These are phyloP conservation scores for Ctenosaura bakeri DNA, from an alignment of 2,797 vertebrate species.

Conservation along the genomic window DNA sequence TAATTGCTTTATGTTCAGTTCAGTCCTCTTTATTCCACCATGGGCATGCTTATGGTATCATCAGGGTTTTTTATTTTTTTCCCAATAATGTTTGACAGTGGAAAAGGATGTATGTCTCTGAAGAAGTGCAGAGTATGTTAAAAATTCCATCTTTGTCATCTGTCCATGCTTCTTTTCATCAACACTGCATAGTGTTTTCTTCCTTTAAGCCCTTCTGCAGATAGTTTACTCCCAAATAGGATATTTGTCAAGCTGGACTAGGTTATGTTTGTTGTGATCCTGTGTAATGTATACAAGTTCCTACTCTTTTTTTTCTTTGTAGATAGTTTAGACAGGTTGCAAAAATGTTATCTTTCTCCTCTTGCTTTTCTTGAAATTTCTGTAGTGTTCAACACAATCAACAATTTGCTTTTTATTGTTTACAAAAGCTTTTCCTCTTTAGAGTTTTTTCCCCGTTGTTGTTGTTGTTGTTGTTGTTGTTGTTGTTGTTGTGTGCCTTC, in stretches of 20 bases:
- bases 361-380: background rate
- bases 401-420: background rate
- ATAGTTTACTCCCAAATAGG: background rate
- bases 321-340: background rate
- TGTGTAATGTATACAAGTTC: background rate
- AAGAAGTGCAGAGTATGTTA: background rate
- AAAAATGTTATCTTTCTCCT: conserved; percentile 20
- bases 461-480: background rate
- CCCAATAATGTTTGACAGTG: background rate
- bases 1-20: background rate
- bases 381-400: background rate
- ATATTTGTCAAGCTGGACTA: background rate
- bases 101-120: background rate
- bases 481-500: background rate
- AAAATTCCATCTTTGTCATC: too few relatives aligned
- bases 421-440: background rate
- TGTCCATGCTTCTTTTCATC: background rate
- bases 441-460: background rate
- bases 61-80: background rate
- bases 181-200: background rate
- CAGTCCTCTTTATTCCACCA: background rate
- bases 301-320: background rate
- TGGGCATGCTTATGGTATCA: background rate
- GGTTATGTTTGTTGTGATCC: too few relatives aligned
- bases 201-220: background rate